These are phyloP conservation scores for Lysandra coridon DNA, from an alignment of 2,888 invertebrate genomes.

Conservation along the genomic window DNA sequence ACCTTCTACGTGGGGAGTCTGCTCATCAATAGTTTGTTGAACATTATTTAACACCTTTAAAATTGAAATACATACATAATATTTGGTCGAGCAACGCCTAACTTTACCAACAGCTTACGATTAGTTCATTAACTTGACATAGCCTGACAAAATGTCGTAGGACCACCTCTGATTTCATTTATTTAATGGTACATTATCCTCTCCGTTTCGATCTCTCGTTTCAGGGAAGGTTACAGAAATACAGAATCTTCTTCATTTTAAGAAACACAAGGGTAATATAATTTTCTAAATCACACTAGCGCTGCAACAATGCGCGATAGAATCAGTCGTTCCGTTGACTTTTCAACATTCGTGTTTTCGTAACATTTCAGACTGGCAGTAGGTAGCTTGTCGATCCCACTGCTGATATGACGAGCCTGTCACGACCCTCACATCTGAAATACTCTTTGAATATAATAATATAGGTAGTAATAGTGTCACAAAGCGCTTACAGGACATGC, in stretches of 20 bases:
- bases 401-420: constrained; percentile 40
- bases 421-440: constrained; percentile 24
- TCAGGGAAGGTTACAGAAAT: too few species aligned
- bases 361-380: constrained; percentile 37
- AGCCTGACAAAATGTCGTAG: too few species aligned
- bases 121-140: too few species aligned
- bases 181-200: neutral
- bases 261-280: neutral
- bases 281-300: constrained; percentile 12
- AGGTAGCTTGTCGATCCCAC: constrained; percentile 39
- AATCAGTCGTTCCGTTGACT: constrained; percentile 28
- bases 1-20: constrained; percentile 44
- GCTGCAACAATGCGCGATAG: neutral
- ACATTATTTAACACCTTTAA: neutral
- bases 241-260: neutral
- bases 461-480: neutral
- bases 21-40: constrained; percentile 43
- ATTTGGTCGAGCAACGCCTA: too few species aligned
- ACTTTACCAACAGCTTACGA: too few species aligned
- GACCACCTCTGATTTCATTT: too few species aligned
- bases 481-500: neutral
- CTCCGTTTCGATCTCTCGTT: neutral
- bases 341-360: constrained; percentile 32
- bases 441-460: neutral
- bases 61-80: neutral